Conservation (phyloP, 1,140 invertebrate species). For the Rhyacophila brunnea region DNA sequence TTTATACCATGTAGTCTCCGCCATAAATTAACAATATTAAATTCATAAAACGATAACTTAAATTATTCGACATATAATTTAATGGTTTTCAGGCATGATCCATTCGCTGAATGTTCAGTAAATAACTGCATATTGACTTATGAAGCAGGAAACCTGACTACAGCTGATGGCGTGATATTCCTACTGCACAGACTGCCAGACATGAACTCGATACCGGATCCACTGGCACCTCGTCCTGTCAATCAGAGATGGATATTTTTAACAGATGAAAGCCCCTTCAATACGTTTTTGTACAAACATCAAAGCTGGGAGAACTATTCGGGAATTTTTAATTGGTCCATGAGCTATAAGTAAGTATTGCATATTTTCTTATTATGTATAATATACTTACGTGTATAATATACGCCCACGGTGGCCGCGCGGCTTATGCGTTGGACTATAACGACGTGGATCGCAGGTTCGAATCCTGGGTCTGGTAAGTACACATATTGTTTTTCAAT, state of each 20-base stretch:
- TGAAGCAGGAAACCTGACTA: slow-evolving; percentile 42
- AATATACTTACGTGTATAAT: too few species aligned
- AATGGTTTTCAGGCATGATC: slow-evolving; percentile 42
- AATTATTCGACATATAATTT: too few species aligned
- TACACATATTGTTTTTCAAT: too few species aligned
- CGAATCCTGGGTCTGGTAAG: too few species aligned
- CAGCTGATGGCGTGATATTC: slow-evolving; percentile 58
- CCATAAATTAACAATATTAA: too few species aligned
- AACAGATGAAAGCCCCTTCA: slow-evolving; percentile 59
- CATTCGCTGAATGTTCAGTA: slow-evolving; percentile 58
- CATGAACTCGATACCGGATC: slow-evolving; percentile 42
- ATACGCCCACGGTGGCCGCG: too few species aligned
- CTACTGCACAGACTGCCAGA: slow-evolving; percentile 55
- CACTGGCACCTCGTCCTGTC: slow-evolving; percentile 32
- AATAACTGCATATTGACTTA: slow-evolving; percentile 57
- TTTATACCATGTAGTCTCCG: too few species aligned
- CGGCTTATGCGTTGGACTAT: too few species aligned
- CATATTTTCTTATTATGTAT: slow-evolving; percentile 52
- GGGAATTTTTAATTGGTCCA: slow-evolving; percentile 69
- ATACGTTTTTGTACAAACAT: slow-evolving; percentile 50
- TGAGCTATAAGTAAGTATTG: slow-evolving; percentile 61
- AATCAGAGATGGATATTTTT: slow-evolving; percentile 62
- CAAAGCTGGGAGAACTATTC: slow-evolving; percentile 48
- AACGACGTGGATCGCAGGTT: too few species aligned
- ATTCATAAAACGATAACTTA: too few species aligned